Percentiles rank a stretch among this genome's conserved stretches.
phyloP scores from a whole-genome alignment of 1,140 invertebrate species.

The Charaxes varanes region DNA sequence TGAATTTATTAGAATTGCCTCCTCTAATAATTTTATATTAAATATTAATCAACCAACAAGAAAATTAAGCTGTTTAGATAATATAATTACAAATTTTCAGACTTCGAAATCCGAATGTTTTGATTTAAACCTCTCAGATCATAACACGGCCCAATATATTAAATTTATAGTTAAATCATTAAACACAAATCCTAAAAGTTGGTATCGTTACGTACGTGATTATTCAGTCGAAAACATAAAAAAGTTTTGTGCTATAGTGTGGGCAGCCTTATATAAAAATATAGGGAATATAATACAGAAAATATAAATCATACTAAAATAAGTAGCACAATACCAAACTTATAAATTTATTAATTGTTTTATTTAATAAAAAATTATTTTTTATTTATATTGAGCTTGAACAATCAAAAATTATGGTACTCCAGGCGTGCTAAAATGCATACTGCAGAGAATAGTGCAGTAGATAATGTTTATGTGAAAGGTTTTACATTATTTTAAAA shows the following conservation, averaged over 20 bases:
- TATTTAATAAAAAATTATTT: no score
- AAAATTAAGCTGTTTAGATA: conserved; percentile 1
- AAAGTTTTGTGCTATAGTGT: conserved; percentile 4
- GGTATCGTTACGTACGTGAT: background rate
- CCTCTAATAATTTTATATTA: background rate
- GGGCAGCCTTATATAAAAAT: no score
- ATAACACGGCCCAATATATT: conserved; percentile 2
- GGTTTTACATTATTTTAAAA: no score
- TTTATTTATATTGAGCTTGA: no score
- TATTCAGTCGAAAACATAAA: background rate
- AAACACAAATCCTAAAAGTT: background rate
- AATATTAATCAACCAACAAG: conserved; percentile 1
- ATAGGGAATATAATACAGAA: no score
- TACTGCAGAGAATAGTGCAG: no score
- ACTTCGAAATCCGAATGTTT: background rate
- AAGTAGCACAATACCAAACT: no score
- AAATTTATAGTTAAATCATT: background rate
- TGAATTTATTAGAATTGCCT: background rate
- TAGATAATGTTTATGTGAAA: no score
- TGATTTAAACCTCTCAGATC: conserved; percentile 1
- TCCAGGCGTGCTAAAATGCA: no score
- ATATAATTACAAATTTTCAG: conserved; percentile 1
- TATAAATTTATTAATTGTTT: no score
- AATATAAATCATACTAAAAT: no score
- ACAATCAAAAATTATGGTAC: no score